Evolutionary conservation across 2,888 invertebrate genomes (phyloP).

Genomic region (Drosophila melanosoma): DNA sequence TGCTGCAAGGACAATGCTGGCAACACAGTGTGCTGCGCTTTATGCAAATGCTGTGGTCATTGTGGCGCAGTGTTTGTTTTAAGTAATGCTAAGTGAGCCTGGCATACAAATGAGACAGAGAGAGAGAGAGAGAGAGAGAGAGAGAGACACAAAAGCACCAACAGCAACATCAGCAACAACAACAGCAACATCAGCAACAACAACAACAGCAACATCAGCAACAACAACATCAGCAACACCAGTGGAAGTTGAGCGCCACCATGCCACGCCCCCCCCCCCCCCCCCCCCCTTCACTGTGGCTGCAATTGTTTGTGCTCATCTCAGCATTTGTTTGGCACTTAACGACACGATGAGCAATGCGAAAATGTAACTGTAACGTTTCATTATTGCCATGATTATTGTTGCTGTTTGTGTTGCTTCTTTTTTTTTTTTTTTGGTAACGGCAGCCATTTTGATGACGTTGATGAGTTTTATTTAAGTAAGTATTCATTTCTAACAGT

Average conservation of each 20-base stretch:
- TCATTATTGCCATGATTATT: slow-evolving; percentile 65
- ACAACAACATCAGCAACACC: neutral
- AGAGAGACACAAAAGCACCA: neutral
- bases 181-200: neutral
- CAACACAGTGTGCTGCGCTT: slow-evolving; percentile 43
- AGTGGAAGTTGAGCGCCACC: neutral
- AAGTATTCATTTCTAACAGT: slow-evolving; percentile 49
- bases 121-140: slow-evolving; percentile 7
- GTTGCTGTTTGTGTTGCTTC: slow-evolving; percentile 16
- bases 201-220: neutral
- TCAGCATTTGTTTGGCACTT: slow-evolving; percentile 59
- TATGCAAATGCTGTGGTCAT: slow-evolving; percentile 74
- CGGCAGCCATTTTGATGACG: slow-evolving; percentile 64
- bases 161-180: neutral
- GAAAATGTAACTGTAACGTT: slow-evolving; percentile 60
- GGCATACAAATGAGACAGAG: slow-evolving; percentile 32
- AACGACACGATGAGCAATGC: slow-evolving; percentile 54
- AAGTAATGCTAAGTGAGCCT: slow-evolving; percentile 56
- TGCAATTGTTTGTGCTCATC: slow-evolving; percentile 48
- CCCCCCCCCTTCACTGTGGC: neutral
- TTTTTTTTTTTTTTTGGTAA: slow-evolving; percentile 50
- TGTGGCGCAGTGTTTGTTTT: slow-evolving; percentile 60
- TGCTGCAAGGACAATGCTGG: slow-evolving; percentile 62
- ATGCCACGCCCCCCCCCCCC: neutral
- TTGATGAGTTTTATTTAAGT: slow-evolving; percentile 70